Conservation (phyloP, 2,888 invertebrate species). For the Ormyrus nitidulus region DNA sequence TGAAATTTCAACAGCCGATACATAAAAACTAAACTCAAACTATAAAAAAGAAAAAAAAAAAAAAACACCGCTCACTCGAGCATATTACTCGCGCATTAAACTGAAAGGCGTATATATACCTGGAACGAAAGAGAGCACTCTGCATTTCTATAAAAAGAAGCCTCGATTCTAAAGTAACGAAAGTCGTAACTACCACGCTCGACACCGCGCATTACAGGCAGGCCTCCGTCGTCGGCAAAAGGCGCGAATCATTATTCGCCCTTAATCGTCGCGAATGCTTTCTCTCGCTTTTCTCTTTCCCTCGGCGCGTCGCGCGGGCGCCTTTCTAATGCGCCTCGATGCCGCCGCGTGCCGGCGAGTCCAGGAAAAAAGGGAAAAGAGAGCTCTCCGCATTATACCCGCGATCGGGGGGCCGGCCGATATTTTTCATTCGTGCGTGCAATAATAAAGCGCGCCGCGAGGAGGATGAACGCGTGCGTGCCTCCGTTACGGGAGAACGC, state of each 20-base stretch:
- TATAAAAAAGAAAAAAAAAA: no score
- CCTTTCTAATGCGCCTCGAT: slow-evolving; percentile 38
- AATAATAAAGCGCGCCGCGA: slow-evolving; percentile 39
- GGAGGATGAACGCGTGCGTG: slow-evolving; percentile 27
- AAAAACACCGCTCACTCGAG: no score
- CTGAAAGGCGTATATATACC: no score
- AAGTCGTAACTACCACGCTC: no score
- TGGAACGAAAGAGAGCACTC: no score
- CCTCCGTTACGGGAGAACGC: slow-evolving; percentile 67
- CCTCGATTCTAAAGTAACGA: no score
- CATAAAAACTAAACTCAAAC: no score
- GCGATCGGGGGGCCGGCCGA: background rate
- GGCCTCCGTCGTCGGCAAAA: background rate
- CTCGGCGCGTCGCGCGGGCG: background rate
- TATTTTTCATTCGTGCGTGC: background rate
- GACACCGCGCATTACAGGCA: background rate
- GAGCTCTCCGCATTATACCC: no score
- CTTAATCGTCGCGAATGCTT: slow-evolving; percentile 27
- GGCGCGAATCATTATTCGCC: slow-evolving; percentile 20
- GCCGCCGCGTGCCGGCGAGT: background rate
- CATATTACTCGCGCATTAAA: no score
- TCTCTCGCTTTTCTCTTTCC: background rate
- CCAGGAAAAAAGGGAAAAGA: slow-evolving; percentile 17
- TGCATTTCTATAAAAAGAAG: no score
- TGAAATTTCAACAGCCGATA: no score